Percentiles rank a stretch among this genome's conserved stretches.
These are phyloP conservation scores for Trichacis sp. DNA, from an alignment of 2,888 invertebrate genomes.

Conservation along the genomic window DNA sequence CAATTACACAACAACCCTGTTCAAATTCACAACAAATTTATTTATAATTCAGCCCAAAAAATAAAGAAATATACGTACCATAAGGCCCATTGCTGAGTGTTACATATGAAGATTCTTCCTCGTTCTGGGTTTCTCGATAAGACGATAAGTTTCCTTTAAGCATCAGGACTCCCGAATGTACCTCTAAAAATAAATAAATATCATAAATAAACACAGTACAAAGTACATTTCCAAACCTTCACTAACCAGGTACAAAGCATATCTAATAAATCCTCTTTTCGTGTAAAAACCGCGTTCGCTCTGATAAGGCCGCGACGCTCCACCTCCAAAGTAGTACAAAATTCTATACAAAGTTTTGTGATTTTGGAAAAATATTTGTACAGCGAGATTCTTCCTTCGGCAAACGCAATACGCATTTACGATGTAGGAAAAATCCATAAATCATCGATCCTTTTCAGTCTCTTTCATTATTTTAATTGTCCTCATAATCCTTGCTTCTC, in stretches of 20 bases:
- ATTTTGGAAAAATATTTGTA: slow-evolving; percentile 24
- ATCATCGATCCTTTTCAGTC: too few species aligned
- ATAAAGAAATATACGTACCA: slow-evolving; percentile 47
- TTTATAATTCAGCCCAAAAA: background rate
- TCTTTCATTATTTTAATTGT: too few species aligned
- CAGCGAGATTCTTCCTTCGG: too few species aligned
- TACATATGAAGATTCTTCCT: slow-evolving; percentile 66
- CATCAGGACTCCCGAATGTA: slow-evolving; percentile 66
- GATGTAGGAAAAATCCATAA: too few species aligned
- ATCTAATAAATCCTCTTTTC: slow-evolving; percentile 25
- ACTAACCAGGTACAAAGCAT: slow-evolving; percentile 37
- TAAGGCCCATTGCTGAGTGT: slow-evolving; percentile 66
- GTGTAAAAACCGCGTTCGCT: slow-evolving; percentile 18
- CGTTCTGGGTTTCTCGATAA: slow-evolving; percentile 63
- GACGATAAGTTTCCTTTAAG: slow-evolving; percentile 66
- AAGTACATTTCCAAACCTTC: background rate
- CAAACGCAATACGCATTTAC: too few species aligned
- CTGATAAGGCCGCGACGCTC: background rate
- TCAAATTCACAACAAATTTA: too few species aligned
- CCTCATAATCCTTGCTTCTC: too few species aligned
- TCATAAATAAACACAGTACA: background rate
- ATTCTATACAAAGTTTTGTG: slow-evolving; percentile 26
- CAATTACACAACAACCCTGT: too few species aligned
- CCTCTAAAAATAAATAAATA: slow-evolving; percentile 52
- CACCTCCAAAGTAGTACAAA: slow-evolving; percentile 18